phyloP scores from a whole-genome alignment of 2,888 invertebrate species.

The Phengaris arion region DNA sequence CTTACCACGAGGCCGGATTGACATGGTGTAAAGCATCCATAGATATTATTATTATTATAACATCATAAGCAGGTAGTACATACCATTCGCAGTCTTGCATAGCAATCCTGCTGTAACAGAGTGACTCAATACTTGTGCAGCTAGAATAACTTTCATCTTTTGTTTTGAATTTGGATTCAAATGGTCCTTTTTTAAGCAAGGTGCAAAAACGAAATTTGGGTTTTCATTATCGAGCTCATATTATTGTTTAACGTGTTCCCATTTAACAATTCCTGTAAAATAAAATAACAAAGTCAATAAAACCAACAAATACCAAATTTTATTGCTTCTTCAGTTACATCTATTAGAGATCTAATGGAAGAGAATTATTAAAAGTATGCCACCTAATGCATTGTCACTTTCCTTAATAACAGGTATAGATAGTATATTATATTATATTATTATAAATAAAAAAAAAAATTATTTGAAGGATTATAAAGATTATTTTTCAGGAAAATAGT shows the following conservation, averaged over 20 bases:
- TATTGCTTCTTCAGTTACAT: not conserved
- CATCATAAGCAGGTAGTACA: not conserved
- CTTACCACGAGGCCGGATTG: not conserved
- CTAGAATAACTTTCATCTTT: slow-evolving; percentile 22
- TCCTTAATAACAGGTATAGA: too few species aligned
- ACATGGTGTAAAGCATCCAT: not conserved
- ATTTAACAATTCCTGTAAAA: slow-evolving; percentile 25
- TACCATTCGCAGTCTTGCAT: not conserved
- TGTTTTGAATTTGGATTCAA: not conserved
- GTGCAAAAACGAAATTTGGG: not conserved
- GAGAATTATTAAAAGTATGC: too few species aligned
- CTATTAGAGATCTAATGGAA: too few species aligned
- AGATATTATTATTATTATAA: not conserved
- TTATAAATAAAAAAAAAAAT: too few species aligned
- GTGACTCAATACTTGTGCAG: not conserved
- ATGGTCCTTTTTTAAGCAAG: not conserved
- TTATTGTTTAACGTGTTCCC: slow-evolving; percentile 6
- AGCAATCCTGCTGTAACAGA: not conserved
- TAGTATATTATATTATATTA: too few species aligned
- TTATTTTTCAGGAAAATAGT: not conserved
- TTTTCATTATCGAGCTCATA: slow-evolving; percentile 14
- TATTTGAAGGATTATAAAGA: not conserved
- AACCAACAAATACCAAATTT: not conserved
- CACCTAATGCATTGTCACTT: too few species aligned
- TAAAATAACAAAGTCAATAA: slow-evolving; percentile 1